Conservation (phyloP, 1,140 invertebrate genomes). For the Caenorhabditis tropicalis region DNA sequence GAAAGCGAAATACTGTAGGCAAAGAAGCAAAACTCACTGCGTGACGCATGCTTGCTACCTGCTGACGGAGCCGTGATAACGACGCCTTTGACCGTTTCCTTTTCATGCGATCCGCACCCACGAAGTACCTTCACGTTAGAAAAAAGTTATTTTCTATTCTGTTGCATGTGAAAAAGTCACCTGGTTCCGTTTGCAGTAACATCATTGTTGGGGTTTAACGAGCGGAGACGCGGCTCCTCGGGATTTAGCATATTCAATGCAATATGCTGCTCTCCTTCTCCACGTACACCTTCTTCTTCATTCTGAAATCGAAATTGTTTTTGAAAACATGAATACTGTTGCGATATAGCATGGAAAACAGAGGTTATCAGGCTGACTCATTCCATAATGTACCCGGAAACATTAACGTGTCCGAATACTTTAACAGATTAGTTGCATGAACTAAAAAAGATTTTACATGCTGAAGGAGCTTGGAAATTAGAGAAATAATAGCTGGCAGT, state of each 20-base stretch:
- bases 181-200: not conserved
- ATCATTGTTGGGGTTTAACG: slow-evolving; percentile 15
- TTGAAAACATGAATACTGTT: not conserved
- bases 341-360: not conserved
- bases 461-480: not conserved
- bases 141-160: not conserved
- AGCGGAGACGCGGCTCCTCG: not conserved
- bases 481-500: not conserved
- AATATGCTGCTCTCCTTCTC: slow-evolving; percentile 6
- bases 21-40: slow-evolving; percentile 48
- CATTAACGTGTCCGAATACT: not conserved
- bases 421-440: not conserved
- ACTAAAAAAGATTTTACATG: not conserved
- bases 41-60: slow-evolving; percentile 48
- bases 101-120: slow-evolving; percentile 47
- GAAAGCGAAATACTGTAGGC: not conserved
- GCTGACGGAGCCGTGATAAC: slow-evolving; percentile 44
- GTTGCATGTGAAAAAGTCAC: not conserved
- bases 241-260: slow-evolving; percentile 36
- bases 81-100: slow-evolving; percentile 47
- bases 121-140: slow-evolving; percentile 40
- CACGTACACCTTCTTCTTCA: not conserved
- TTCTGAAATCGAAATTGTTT: not conserved
- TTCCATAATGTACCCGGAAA: not conserved
- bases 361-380: not conserved